Percentiles rank a stretch among this genome's conserved stretches.
Conservation (phyloP, 2,113 vertebrate species). For the Ophthalmolycus amberensis region DNA sequence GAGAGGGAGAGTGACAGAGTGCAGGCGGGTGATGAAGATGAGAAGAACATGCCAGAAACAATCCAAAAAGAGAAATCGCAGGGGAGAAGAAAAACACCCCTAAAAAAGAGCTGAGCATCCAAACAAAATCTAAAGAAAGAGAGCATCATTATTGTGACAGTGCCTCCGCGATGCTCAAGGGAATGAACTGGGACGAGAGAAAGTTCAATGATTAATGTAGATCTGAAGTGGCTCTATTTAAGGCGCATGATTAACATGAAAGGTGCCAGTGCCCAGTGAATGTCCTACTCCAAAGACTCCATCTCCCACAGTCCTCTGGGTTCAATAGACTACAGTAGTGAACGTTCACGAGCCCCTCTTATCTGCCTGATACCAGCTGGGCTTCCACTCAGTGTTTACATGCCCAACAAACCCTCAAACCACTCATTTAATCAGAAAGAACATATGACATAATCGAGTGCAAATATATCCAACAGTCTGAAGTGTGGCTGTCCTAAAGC, state of each 20-base stretch:
- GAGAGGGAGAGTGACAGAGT: conserved; percentile 8
- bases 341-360: conserved; percentile 32
- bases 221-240: not conserved
- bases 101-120: not conserved
- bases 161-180: conserved; percentile 1
- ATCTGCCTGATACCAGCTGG: conserved; percentile 51
- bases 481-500: conserved; percentile 3
- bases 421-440: conserved; percentile 22
- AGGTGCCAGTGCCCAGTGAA: not conserved
- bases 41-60: not conserved
- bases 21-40: conserved; percentile 5
- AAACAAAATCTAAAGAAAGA: conserved; percentile 3
- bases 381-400: conserved; percentile 43
- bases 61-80: not conserved
- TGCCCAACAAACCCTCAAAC: not conserved
- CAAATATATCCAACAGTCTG: conserved; percentile 16
- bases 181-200: conserved; percentile 10
- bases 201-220: conserved; percentile 5
- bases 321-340: conserved; percentile 26
- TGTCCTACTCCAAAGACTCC: conserved; percentile 19
- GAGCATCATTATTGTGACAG: not conserved
- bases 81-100: no score
- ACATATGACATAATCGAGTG: conserved; percentile 28
- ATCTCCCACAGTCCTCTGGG: conserved; percentile 25
- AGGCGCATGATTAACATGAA: not conserved